These are phyloP conservation scores for Prionace glauca DNA, from an alignment of 2,797 vertebrate species.

Conservation along the genomic window DNA sequence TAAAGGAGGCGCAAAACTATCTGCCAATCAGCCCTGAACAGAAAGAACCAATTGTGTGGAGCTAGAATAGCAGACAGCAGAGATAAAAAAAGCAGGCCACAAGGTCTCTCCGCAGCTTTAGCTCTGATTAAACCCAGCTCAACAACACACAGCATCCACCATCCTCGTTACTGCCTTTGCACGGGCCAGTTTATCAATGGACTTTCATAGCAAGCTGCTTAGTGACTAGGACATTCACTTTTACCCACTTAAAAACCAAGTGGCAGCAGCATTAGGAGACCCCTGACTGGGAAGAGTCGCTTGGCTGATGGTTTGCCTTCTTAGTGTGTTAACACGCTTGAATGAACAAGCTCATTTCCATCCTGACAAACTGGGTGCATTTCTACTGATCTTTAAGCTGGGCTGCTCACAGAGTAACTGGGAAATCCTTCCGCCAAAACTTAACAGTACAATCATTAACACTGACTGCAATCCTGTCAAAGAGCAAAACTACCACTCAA, in stretches of 20 bases:
- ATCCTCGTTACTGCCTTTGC: neutral
- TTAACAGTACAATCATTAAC: neutral
- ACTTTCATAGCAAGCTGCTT: neutral
- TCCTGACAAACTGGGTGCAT: neutral
- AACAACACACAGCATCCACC: neutral
- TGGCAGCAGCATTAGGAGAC: neutral
- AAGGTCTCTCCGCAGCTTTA: neutral
- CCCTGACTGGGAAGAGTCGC: neutral
- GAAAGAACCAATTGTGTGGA: constrained; percentile 16
- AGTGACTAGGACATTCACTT: no score
- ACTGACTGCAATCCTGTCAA: neutral
- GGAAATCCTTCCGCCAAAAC: neutral
- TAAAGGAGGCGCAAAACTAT: neutral
- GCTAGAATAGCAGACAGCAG: neutral
- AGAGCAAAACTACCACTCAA: neutral
- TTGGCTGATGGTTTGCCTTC: neutral
- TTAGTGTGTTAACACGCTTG: neutral
- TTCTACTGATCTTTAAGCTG: neutral
- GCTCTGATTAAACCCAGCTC: neutral
- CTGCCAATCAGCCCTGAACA: constrained; percentile 14
- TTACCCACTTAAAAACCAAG: neutral
- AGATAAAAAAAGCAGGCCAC: neutral
- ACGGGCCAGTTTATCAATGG: neutral
- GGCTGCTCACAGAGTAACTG: neutral
- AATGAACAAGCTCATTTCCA: neutral